Evolutionary conservation across 2,113 vertebrate species (phyloP).

Genomic region (Andinoacara biseriatus): DNA sequence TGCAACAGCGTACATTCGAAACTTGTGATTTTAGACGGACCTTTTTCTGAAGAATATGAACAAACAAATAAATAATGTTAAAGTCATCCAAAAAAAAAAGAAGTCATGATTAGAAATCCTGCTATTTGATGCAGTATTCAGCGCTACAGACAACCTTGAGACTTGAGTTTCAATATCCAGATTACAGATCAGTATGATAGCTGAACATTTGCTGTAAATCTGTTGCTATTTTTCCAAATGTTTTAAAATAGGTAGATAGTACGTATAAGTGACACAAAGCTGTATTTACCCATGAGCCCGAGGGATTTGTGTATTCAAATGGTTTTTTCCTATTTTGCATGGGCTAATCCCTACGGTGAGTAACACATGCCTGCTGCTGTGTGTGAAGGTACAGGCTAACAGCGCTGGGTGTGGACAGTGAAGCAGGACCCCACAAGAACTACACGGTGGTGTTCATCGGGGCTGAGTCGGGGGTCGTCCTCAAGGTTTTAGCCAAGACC

Average conservation of each 20-base stretch:
- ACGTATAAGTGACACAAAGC: not conserved
- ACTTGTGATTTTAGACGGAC: not conserved
- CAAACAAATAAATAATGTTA: too few species aligned
- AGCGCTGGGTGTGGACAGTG: slow-evolving; percentile 89
- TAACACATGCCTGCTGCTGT: slow-evolving; percentile 39
- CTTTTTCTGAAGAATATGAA: not conserved
- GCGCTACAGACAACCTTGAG: too few species aligned
- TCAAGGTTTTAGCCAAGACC: slow-evolving; percentile 97
- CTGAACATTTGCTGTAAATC: not conserved
- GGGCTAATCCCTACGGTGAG: slow-evolving; percentile 1
- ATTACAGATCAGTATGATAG: not conserved
- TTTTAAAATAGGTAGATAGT: not conserved
- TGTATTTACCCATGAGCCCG: not conserved
- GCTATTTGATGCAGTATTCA: not conserved
- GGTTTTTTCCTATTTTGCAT: slow-evolving; percentile 1
- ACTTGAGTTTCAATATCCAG: too few species aligned
- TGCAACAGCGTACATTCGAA: not conserved
- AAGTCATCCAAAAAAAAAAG: not conserved
- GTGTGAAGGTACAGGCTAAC: slow-evolving; percentile 90
- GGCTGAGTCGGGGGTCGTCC: slow-evolving; percentile 92
- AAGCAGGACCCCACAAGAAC: slow-evolving; percentile 93
- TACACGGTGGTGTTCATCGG: slow-evolving; percentile 97
- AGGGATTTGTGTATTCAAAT: slow-evolving; percentile 17
- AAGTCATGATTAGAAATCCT: not conserved
- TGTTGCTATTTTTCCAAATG: not conserved